These are phyloP conservation scores for Drosophila kurseongensis DNA, from an alignment of 1,140 invertebrate genomes.

Conservation along the genomic window DNA sequence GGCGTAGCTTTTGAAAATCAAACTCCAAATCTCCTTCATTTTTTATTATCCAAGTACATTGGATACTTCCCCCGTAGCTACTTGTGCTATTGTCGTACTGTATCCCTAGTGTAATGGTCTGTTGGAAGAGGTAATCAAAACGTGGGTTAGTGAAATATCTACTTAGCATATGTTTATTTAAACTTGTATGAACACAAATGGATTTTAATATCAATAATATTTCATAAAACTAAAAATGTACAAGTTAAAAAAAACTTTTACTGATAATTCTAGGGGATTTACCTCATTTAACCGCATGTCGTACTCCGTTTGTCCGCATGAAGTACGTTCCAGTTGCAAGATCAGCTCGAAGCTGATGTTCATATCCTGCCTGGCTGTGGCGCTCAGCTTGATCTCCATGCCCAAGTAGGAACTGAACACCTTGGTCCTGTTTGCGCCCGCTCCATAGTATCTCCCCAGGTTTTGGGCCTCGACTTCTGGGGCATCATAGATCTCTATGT, in stretches of 20 bases:
- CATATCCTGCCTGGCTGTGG: conserved; percentile 85
- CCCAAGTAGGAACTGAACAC: conserved; percentile 86
- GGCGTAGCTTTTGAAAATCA: conserved; percentile 34
- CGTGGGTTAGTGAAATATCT: no score
- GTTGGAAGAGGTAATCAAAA: no score
- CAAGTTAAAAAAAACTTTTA: no score
- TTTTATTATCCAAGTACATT: conserved; percentile 62
- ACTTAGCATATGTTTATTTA: no score
- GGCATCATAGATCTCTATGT: conserved; percentile 90
- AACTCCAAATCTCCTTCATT: conserved; percentile 21
- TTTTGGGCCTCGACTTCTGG: conserved; percentile 85
- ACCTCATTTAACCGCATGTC: conserved; percentile 32
- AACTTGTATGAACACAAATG: no score
- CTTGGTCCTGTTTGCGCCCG: conserved; percentile 85
- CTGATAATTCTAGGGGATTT: not conserved
- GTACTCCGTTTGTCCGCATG: conserved; percentile 60
- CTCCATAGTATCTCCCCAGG: conserved; percentile 87
- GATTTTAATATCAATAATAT: no score
- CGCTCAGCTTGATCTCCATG: conserved; percentile 87
- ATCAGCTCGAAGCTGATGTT: conserved; percentile 86
- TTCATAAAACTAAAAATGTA: no score
- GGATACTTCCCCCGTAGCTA: conserved; percentile 32
- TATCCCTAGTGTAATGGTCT: conserved; percentile 32
- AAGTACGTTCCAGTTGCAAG: conserved; percentile 85
- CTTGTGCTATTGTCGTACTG: conserved; percentile 14